These are phyloP conservation scores for Trichogramma dendrolimi DNA, from an alignment of 2,888 invertebrate species.

Conservation along the genomic window DNA sequence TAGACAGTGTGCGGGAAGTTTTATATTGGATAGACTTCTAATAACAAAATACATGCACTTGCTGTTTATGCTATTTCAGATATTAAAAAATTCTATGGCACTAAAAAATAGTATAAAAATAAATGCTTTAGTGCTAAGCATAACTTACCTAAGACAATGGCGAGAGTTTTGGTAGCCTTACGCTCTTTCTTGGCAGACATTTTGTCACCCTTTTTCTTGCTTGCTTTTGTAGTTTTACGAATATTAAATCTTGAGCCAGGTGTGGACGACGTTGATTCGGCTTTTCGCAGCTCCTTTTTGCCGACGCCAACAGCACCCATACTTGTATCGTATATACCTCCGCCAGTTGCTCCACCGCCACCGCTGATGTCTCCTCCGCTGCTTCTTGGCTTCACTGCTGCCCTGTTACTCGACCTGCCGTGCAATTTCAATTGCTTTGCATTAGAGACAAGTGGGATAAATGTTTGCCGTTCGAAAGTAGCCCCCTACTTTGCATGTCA, in stretches of 20 bases:
- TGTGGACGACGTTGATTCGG: conserved; percentile 57
- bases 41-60: too few relatives aligned
- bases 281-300: conserved; percentile 68
- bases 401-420: conserved; percentile 11
- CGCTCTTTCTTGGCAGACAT: conserved; percentile 91
- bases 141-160: conserved; percentile 91
- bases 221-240: conserved; percentile 90
- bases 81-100: neutral
- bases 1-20: neutral
- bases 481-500: too few relatives aligned
- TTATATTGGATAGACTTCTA: too few relatives aligned
- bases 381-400: neutral
- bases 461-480: too few relatives aligned
- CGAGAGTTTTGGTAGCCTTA: conserved; percentile 97
- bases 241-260: conserved; percentile 79
- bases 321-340: neutral
- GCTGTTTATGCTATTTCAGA: too few relatives aligned
- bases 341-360: neutral
- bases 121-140: neutral
- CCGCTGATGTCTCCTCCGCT: neutral
- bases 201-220: conserved; percentile 90
- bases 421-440: too few relatives aligned
- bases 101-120: conserved; percentile 9
- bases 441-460: too few relatives aligned
- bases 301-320: conserved; percentile 38